phyloP scores from a whole-genome alignment of 2,797 vertebrate genomes.

The Peromyscus melanophrys region DNA sequence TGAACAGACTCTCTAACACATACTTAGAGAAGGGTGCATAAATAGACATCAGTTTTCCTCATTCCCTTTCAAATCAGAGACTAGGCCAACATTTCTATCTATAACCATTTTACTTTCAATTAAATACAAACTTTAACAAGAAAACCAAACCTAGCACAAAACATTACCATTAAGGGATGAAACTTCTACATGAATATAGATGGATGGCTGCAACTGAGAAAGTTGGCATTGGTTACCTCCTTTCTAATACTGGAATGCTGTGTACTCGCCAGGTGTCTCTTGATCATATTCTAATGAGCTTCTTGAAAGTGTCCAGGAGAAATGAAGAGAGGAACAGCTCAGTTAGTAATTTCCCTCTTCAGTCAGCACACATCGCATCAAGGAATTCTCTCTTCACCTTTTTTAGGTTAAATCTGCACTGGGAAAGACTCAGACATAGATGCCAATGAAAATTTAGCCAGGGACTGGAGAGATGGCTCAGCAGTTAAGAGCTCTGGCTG shows the following conservation, averaged over 20 bases:
- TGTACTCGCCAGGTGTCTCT: not conserved
- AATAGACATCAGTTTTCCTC: not conserved
- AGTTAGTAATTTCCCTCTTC: not conserved
- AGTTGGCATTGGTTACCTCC: not conserved
- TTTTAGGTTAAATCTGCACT: not conserved
- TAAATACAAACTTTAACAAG: constrained; percentile 28
- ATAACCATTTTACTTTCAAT: not conserved
- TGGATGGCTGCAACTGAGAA: not conserved
- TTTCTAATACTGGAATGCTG: not conserved
- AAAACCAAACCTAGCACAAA: not conserved
- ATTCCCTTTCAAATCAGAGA: not conserved
- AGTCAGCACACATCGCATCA: not conserved
- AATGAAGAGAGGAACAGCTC: not conserved
- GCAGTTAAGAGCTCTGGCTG: not conserved
- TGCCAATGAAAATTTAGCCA: not conserved
- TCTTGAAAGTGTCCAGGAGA: not conserved
- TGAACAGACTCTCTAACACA: not conserved
- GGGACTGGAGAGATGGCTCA: too few relatives aligned
- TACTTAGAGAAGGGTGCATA: not conserved
- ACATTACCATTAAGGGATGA: not conserved
- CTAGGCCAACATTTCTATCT: not conserved
- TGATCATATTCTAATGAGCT: not conserved
- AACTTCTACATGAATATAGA: not conserved
- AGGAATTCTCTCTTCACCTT: not conserved
- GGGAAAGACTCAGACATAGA: not conserved